Percentiles rank a stretch among this genome's conserved stretches.
Conservation (phyloP, 30 jellyfish, hydroid and myxozoan genomes). For the Chironex yamaguchii region DNA sequence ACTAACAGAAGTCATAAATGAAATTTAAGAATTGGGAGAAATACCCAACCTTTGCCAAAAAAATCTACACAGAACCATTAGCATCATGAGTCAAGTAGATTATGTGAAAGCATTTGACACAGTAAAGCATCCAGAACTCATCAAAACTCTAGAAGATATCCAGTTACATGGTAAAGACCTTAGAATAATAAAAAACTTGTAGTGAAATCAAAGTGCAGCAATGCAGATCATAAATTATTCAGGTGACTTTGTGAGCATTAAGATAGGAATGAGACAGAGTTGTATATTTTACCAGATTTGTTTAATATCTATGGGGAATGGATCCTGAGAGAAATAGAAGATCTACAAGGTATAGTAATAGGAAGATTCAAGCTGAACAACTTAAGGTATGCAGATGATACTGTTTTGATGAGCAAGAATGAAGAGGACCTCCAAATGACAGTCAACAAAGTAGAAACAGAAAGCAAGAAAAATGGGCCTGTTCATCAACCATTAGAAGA, state of each 20-base stretch:
- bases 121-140: no score
- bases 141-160: no score
- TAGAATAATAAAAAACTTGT: conserved; percentile 1
- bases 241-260: not conserved
- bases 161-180: not conserved
- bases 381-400: conserved; percentile 51
- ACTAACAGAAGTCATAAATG: no score
- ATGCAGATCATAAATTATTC: not conserved
- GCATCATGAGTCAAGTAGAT: no score
- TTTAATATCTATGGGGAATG: not conserved
- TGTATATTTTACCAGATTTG: conserved; percentile 13
- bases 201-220: conserved; percentile 4
- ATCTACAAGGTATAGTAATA: not conserved
- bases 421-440: conserved; percentile 23
- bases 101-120: no score
- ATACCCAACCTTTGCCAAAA: no score
- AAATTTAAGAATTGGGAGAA: no score
- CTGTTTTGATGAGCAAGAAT: conserved; percentile 13
- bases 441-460: conserved; percentile 7
- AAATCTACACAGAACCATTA: no score
- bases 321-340: not conserved
- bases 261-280: conserved; percentile 16
- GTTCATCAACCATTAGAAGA: not conserved
- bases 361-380: conserved; percentile 16
- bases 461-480: conserved; percentile 2